A percentile compares a stretch with the other conserved stretches of the same genome.
phyloP scores from a whole-genome alignment of 2,797 vertebrate genomes.

The Hemibagrus guttatus region DNA sequence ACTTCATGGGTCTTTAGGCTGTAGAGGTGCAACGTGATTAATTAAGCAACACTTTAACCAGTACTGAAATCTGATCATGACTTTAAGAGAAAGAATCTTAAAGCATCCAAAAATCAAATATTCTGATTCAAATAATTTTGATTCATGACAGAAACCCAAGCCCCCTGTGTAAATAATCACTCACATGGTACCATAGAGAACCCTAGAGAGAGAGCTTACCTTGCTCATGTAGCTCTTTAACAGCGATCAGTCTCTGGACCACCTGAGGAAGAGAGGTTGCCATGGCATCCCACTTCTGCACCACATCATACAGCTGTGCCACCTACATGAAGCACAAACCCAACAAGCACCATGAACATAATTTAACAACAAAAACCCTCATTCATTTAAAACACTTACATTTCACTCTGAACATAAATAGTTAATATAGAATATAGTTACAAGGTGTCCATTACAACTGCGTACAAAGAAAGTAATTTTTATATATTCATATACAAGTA shows the following conservation, averaged over 20 bases:
- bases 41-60: background rate
- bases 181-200: background rate
- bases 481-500: background rate
- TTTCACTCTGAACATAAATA: background rate
- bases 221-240: constrained; percentile 92
- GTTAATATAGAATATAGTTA: background rate
- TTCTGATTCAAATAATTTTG: background rate
- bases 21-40: background rate
- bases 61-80: background rate
- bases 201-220: constrained; percentile 68
- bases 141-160: background rate
- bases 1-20: background rate
- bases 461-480: background rate
- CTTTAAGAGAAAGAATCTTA: background rate
- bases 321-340: constrained; percentile 72
- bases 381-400: background rate
- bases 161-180: background rate
- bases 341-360: background rate
- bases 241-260: constrained; percentile 86
- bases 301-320: constrained; percentile 85
- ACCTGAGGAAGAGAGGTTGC: constrained; percentile 86
- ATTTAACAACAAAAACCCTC: background rate
- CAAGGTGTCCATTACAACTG: background rate
- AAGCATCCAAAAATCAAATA: background rate
- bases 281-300: constrained; percentile 89